A percentile compares a stretch with the other conserved stretches of the same genome.
phyloP scores from a whole-genome alignment of 1,140 invertebrate genomes.

The Achatina immaculata region DNA sequence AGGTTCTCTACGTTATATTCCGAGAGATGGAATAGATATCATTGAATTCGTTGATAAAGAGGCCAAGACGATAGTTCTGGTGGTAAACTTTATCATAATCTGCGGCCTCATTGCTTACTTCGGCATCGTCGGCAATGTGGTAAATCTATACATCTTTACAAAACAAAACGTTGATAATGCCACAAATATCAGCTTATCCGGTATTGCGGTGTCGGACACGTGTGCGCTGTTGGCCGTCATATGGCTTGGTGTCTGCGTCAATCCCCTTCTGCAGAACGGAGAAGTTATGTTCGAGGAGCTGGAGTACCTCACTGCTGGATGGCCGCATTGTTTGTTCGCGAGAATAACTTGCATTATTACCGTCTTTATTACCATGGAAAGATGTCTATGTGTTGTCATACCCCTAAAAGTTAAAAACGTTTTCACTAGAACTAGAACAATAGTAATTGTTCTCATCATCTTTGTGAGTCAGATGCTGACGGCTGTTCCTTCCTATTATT shows the following conservation, averaged over 20 bases:
- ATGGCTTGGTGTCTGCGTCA: constrained; percentile 1
- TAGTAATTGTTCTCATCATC: background rate
- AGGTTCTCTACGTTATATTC: too few species aligned
- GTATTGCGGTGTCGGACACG: background rate
- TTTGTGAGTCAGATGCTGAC: background rate
- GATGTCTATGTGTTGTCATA: constrained; percentile 9
- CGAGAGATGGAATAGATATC: too few species aligned
- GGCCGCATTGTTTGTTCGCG: background rate
- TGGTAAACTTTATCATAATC: background rate
- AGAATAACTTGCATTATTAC: constrained; percentile 14
- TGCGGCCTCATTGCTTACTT: background rate
- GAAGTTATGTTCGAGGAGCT: background rate
- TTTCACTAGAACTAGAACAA: background rate
- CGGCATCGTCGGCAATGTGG: background rate
- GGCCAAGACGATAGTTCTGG: background rate
- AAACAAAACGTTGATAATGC: constrained; percentile 7
- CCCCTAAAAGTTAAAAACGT: background rate
- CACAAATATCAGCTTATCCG: constrained; percentile 15
- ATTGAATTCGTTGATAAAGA: background rate
- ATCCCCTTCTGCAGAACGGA: background rate
- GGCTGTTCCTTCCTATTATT: background rate
- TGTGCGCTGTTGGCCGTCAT: background rate
- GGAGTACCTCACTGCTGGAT: constrained; percentile 4
- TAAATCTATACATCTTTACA: background rate
- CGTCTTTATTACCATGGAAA: constrained; percentile 10